Percentiles rank a stretch among this genome's conserved stretches.
Evolutionary conservation across 53 echinoderm and acorn worm genomes (phyloP).

Genomic region (Luidia sarsii): DNA sequence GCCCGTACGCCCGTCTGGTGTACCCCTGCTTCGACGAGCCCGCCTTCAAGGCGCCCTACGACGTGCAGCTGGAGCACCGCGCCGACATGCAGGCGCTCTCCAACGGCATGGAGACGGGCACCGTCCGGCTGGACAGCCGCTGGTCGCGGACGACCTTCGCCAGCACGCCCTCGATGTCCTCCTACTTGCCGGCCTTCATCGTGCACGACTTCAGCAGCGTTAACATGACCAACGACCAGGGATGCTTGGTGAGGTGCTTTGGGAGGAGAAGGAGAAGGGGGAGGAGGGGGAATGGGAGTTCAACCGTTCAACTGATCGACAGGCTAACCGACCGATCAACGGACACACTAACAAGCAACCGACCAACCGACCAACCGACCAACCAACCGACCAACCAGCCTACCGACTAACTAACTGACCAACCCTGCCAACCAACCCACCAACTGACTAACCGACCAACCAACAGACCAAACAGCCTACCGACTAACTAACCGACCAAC

Average conservation of each 20-base stretch:
- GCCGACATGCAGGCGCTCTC: conserved; percentile 67
- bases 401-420: too few relatives aligned
- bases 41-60: conserved; percentile 70
- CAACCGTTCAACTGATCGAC: too few relatives aligned
- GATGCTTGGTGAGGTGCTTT: conserved; percentile 65
- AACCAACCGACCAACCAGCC: too few relatives aligned
- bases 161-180: conserved; percentile 74
- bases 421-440: too few relatives aligned
- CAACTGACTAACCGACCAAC: too few relatives aligned
- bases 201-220: conserved; percentile 75
- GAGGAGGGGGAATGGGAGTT: too few relatives aligned
- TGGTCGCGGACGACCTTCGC: conserved; percentile 64
- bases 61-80: conserved; percentile 75
- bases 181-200: conserved; percentile 87
- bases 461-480: too few relatives aligned
- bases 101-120: conserved; percentile 58
- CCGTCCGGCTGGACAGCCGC: conserved; percentile 2
- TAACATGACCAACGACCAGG: conserved; percentile 59
- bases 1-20: conserved; percentile 73
- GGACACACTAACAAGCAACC: too few relatives aligned
- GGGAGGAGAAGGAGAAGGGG: too few relatives aligned
- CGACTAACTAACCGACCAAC: too few relatives aligned
- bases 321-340: too few relatives aligned
- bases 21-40: conserved; percentile 93
- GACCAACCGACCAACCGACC: too few relatives aligned